Conservation (phyloP, 1,140 invertebrate species). For the Cydia strobilella region DNA sequence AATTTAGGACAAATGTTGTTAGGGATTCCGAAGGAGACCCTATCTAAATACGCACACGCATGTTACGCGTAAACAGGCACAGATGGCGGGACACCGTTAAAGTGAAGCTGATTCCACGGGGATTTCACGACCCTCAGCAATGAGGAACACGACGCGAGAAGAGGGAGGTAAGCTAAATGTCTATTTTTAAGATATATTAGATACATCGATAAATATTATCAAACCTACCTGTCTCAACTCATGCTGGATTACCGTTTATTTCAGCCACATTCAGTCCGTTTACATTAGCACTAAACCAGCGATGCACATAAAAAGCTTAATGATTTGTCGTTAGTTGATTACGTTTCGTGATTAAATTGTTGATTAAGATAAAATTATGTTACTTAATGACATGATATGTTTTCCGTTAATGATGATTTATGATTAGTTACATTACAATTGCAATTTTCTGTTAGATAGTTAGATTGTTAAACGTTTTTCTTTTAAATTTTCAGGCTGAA, state of each 20-base stretch:
- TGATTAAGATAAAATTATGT: slow-evolving; percentile 10
- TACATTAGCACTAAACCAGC: neutral
- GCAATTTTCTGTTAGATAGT: neutral
- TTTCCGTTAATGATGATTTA: slow-evolving; percentile 8
- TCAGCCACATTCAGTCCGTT: neutral
- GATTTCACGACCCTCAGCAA: too few species aligned
- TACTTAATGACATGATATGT: slow-evolving; percentile 12
- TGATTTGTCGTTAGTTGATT: neutral
- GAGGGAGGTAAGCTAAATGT: too few species aligned
- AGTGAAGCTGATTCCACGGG: too few species aligned
- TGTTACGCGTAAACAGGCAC: too few species aligned
- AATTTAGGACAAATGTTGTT: too few species aligned
- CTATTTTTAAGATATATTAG: too few species aligned
- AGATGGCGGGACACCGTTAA: too few species aligned
- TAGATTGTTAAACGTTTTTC: neutral
- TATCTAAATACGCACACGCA: too few species aligned
- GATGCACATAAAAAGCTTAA: neutral
- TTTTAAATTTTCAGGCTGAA: neutral
- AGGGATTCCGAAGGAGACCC: too few species aligned
- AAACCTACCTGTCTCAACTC: neutral
- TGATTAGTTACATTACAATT: slow-evolving; percentile 1
- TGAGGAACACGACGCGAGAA: too few species aligned
- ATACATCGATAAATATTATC: neutral
- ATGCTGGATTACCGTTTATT: neutral
- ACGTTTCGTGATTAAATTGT: neutral